Base-by-base conservation (phyloP, 2,797 vertebrate species). In the Molossus molossus region DNA sequence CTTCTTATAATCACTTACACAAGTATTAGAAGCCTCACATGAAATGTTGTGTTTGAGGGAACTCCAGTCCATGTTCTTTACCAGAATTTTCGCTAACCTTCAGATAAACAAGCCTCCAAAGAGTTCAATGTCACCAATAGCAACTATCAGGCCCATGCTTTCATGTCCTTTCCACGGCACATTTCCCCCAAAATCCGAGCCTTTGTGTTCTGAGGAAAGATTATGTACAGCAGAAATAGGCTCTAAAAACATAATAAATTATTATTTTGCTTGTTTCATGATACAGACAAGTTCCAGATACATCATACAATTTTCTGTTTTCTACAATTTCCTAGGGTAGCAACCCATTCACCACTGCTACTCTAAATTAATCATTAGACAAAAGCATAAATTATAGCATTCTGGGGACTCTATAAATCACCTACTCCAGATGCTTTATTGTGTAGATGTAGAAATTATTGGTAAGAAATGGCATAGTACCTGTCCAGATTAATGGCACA, bases 1-100 rank as follows among this genome's bases (percentile, higher is more conserved):
- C 86, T 93, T 94, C 73, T 91, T 29, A n/a, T 79, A 93, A 95
- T 91, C 92, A 95, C 91, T 95, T 91, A 75, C 81, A 91, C 62
- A 87, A 90, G 84, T 83, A 92, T 88, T 94, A 87, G 85, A 94
- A 96, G n/a, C n/a, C 64, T 94, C 29, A n/a, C 53, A 62, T 87
- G 50, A 93, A 93, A 70, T 95, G 76, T 81, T 97, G 92, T 95
- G 77, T 93, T 97, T 96, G 95, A 96, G 92, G 90, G 81, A 94
- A 92, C 89, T 96, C 94, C 92, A 97, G 92, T 55, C 77, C 93
- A 67, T 95, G 94, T 94, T 96, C 97, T 96, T 94, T 95, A 96
- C 90, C 81, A 96, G 95, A 89, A 94, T 88, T 62, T 94, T 97
- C 96, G 94, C 97, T 91, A 77, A 80, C 81, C 85, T 94, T 93